Conservation (phyloP, 2,888 invertebrate genomes). For the Aleiodes testaceus region DNA sequence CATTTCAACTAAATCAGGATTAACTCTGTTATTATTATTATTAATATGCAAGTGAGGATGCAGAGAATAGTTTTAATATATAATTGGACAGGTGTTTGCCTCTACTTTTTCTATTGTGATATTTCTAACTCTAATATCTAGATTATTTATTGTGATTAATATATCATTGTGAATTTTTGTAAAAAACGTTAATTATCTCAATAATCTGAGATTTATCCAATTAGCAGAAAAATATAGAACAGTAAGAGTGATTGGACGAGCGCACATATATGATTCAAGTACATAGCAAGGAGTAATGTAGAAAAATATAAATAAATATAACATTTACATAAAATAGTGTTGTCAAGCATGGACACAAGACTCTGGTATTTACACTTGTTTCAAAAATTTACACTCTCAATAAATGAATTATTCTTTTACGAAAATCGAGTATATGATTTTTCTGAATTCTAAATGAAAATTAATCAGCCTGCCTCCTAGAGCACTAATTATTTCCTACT, state of each 20-base stretch:
- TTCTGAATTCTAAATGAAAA: conserved; percentile 8
- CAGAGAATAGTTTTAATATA: conserved; percentile 31
- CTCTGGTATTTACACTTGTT: conserved; percentile 60
- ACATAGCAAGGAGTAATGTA: conserved; percentile 48
- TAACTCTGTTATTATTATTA: conserved; percentile 16
- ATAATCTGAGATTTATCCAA: conserved; percentile 9
- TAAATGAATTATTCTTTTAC: conserved; percentile 14
- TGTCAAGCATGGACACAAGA: conserved; percentile 50
- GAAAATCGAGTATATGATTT: neutral
- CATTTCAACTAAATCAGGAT: conserved; percentile 25
- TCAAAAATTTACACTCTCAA: conserved; percentile 51
- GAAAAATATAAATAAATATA: conserved; percentile 38
- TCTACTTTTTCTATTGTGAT: conserved; percentile 59
- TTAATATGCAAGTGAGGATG: conserved; percentile 31
- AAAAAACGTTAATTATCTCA: neutral
- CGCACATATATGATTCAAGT: conserved; percentile 34
- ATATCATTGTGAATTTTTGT: neutral
- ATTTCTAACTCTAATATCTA: conserved; percentile 58
- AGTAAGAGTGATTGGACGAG: conserved; percentile 35
- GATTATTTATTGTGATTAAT: conserved; percentile 36
- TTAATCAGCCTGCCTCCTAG: conserved; percentile 37
- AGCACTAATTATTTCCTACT: conserved; percentile 35
- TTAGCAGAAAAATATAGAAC: conserved; percentile 27
- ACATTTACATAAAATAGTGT: conserved; percentile 46
- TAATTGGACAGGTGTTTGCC: conserved; percentile 41